Conservation (phyloP, 2,113 vertebrate genomes). For the Solea solea region DNA sequence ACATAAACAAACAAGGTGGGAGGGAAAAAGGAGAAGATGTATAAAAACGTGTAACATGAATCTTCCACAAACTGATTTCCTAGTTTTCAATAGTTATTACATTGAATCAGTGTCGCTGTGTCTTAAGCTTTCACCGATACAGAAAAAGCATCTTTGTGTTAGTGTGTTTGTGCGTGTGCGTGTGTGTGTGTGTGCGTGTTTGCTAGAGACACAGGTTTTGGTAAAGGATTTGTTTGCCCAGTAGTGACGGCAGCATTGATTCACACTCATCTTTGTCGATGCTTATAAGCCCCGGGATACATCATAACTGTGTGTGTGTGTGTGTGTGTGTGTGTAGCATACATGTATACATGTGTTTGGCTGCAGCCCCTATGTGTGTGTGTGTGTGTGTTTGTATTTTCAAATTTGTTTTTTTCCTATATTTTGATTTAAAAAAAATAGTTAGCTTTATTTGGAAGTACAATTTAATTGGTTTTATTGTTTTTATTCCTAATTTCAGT, state of each 20-base stretch:
- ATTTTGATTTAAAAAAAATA: no score
- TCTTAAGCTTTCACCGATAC: constrained; percentile 22
- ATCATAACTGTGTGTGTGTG: constrained; percentile 68
- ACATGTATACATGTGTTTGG: constrained; percentile 25
- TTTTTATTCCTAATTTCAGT: no score
- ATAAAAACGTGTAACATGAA: background rate
- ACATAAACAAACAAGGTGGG: no score
- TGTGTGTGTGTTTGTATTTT: background rate
- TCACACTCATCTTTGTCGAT: constrained; percentile 82
- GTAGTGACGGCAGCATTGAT: constrained; percentile 78
- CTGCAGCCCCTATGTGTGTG: constrained; percentile 1
- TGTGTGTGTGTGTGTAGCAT: constrained; percentile 22
- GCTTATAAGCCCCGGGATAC: constrained; percentile 77
- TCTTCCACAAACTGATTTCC: background rate
- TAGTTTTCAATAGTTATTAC: constrained; percentile 10
- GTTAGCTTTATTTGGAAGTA: no score
- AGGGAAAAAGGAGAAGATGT: background rate
- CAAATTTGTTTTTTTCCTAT: background rate
- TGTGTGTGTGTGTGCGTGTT: constrained; percentile 18
- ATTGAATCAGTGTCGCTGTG: background rate
- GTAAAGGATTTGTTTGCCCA: constrained; percentile 80
- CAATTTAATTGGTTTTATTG: no score
- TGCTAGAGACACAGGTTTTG: constrained; percentile 60
- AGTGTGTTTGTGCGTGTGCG: constrained; percentile 10
- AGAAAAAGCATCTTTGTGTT: background rate